Conservation (phyloP, 2,797 vertebrate genomes). For the Mormyrops boulengeri region DNA sequence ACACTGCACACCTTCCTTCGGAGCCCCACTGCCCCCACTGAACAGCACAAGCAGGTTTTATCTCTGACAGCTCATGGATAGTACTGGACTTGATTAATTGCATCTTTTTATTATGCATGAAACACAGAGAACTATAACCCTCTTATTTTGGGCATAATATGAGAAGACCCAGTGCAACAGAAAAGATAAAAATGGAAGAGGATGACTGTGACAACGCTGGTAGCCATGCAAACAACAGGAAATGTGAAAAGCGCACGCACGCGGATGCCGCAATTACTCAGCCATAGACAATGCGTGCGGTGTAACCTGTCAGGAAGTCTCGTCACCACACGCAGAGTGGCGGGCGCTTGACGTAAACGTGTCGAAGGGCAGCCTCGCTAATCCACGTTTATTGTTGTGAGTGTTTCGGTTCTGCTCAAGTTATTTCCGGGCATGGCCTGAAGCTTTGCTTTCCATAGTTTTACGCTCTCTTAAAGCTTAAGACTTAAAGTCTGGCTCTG, state of each 20-base stretch:
- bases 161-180: neutral
- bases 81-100: neutral
- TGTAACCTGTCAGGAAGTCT: neutral
- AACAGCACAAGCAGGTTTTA: neutral
- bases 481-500: neutral
- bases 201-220: neutral
- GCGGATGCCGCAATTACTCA: neutral
- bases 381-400: neutral
- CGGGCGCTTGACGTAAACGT: neutral
- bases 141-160: neutral
- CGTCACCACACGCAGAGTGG: neutral
- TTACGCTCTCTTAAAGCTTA: neutral
- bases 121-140: neutral
- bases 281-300: neutral
- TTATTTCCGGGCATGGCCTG: neutral
- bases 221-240: conserved; percentile 2
- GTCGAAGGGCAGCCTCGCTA: neutral
- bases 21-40: neutral
- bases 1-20: neutral
- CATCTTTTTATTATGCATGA: neutral
- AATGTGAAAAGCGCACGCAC: neutral
- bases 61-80: neutral
- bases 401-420: neutral
- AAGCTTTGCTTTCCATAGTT: neutral
- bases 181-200: neutral